Conservation (phyloP, 2,888 invertebrate genomes). For the Ashinkailepas kermadecensis region DNA sequence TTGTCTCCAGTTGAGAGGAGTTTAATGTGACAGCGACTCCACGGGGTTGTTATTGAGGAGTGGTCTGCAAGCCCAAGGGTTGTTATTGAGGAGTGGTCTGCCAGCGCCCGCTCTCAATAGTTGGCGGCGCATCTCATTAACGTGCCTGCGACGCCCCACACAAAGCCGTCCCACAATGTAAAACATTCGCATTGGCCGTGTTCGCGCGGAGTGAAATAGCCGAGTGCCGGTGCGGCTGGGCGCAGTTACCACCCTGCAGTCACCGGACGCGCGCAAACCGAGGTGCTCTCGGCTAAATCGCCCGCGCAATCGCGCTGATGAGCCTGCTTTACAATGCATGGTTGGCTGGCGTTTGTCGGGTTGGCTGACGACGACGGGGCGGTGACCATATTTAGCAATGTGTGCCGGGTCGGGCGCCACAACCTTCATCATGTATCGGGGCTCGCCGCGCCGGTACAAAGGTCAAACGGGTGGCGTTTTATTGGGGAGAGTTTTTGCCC, state of each 20-base stretch:
- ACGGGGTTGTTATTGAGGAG: background rate
- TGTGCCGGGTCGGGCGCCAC: background rate
- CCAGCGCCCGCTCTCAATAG: background rate
- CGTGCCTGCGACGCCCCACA: background rate
- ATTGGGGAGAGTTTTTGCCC: slow-evolving; percentile 3
- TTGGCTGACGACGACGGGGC: no score
- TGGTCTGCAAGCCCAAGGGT: background rate
- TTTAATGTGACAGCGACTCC: background rate
- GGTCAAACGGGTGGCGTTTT: background rate
- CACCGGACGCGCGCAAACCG: background rate
- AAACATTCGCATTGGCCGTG: background rate
- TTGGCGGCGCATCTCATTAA: background rate
- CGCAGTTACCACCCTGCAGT: background rate
- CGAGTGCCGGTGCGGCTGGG: background rate
- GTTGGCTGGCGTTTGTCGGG: background rate
- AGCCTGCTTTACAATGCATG: background rate
- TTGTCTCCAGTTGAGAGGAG: background rate
- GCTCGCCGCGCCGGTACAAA: background rate
- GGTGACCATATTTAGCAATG: background rate
- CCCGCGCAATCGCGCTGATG: background rate
- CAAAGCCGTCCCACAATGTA: background rate
- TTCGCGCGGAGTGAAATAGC: background rate
- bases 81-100: background rate
- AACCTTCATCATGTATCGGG: background rate
- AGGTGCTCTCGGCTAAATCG: background rate